Evolutionary conservation across 2,797 vertebrate species (phyloP).

Genomic region (Buceros bicornis): DNA sequence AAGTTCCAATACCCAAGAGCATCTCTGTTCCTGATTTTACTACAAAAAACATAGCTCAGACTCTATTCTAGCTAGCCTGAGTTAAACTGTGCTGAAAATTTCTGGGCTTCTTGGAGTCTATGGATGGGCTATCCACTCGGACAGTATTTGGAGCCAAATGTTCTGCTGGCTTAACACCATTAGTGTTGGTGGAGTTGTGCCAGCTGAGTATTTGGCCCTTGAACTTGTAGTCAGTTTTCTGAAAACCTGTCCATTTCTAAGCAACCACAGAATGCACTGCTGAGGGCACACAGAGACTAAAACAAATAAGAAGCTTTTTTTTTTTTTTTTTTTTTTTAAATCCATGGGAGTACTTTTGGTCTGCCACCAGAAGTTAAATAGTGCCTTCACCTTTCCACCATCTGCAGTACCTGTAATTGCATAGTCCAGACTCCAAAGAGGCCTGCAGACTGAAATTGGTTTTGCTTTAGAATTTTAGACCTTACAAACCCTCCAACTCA

Average conservation of each 20-base stretch:
- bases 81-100: constrained; percentile 2
- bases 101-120: not conserved
- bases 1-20: not conserved
- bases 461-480: constrained; percentile 28
- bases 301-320: not conserved
- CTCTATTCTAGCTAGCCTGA: not conserved
- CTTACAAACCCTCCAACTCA: not conserved
- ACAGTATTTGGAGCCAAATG: constrained; percentile 23
- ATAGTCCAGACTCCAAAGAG: constrained; percentile 8
- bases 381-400: constrained; percentile 47
- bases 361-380: constrained; percentile 61
- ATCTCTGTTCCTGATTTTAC: not conserved
- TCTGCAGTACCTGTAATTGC: constrained; percentile 67
- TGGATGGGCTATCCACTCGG: not conserved
- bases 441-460: constrained; percentile 19
- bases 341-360: constrained; percentile 27
- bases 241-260: constrained; percentile 51
- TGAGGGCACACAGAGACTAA: constrained; percentile 26
- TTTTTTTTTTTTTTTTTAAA: accelerated
- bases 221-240: constrained; percentile 42
- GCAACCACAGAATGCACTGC: not conserved
- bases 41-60: not conserved
- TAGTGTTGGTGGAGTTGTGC: constrained; percentile 18
- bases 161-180: constrained; percentile 60
- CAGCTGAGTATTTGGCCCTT: constrained; percentile 62